These are phyloP conservation scores for Phragmatobia fuliginosa DNA, from an alignment of 2,888 invertebrate genomes.

Conservation along the genomic window DNA sequence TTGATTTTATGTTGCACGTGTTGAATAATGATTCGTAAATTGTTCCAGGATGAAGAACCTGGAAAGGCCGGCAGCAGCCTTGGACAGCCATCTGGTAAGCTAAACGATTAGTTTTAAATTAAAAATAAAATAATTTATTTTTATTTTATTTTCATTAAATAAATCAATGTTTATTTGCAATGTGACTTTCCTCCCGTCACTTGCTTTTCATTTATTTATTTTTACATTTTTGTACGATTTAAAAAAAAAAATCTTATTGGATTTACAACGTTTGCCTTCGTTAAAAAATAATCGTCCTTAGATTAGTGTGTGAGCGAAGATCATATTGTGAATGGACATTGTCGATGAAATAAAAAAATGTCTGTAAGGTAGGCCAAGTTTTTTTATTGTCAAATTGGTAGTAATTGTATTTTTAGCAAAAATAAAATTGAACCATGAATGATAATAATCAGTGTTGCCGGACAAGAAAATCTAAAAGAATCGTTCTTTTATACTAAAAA, in stretches of 20 bases:
- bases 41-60: conserved; percentile 79
- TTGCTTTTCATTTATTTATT: conserved; percentile 62
- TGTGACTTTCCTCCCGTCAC: conserved; percentile 80
- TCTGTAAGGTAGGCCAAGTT: conserved; percentile 86
- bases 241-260: conserved; percentile 24
- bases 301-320: conserved; percentile 67
- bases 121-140: conserved; percentile 49
- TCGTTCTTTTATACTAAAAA: background rate
- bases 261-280: conserved; percentile 36
- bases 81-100: conserved; percentile 81
- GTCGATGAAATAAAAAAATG: conserved; percentile 71
- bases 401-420: conserved; percentile 30
- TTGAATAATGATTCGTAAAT: background rate
- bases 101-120: conserved; percentile 11
- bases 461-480: background rate
- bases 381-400: conserved; percentile 45
- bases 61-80: conserved; percentile 80
- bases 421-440: conserved; percentile 79
- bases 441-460: conserved; percentile 50
- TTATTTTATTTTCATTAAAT: conserved; percentile 49
- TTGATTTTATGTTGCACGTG: too few species aligned
- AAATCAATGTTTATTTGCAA: conserved; percentile 83
- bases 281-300: conserved; percentile 44
- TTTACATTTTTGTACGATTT: conserved; percentile 22
- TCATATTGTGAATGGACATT: conserved; percentile 84